phyloP scores from a whole-genome alignment of 2,797 vertebrate genomes.

The Petrocephalus sullivani region DNA sequence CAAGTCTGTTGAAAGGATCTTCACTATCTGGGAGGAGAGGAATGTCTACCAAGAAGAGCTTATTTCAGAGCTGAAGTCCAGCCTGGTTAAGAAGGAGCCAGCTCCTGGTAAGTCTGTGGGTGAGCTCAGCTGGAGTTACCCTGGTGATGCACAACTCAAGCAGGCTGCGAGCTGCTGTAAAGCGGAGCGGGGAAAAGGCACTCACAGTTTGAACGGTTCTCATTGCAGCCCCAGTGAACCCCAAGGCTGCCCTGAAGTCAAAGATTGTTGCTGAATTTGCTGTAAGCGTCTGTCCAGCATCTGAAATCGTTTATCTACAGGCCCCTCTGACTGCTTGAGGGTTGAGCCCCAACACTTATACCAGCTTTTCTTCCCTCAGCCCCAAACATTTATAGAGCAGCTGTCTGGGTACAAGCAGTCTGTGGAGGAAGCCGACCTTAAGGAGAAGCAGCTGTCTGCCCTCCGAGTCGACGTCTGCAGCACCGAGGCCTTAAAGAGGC shows the following conservation, averaged over 20 bases:
- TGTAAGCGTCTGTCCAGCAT: constrained; percentile 62
- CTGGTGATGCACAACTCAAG: neutral
- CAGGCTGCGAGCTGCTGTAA: neutral
- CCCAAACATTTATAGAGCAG: constrained; percentile 81
- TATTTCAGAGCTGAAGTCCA: constrained; percentile 73
- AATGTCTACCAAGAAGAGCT: constrained; percentile 89
- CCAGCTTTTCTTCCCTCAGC: constrained; percentile 57
- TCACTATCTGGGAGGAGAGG: constrained; percentile 94
- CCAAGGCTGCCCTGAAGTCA: constrained; percentile 88
- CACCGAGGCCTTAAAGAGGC: constrained; percentile 86
- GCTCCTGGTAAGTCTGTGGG: constrained; percentile 9
- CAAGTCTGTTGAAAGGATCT: constrained; percentile 88
- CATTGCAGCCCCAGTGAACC: constrained; percentile 63
- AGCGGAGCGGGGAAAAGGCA: neutral
- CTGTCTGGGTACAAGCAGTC: constrained; percentile 70
- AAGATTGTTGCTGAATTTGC: constrained; percentile 96
- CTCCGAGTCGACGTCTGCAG: constrained; percentile 90
- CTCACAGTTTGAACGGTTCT: neutral
- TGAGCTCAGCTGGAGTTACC: neutral
- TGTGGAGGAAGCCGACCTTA: constrained; percentile 79
- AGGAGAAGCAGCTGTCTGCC: constrained; percentile 86
- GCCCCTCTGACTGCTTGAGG: neutral
- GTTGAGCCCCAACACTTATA: neutral
- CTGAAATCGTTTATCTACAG: neutral
- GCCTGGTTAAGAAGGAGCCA: constrained; percentile 72